Evolutionary conservation across 2,888 invertebrate genomes (phyloP).

Genomic region (Metacarcinus magister): DNA sequence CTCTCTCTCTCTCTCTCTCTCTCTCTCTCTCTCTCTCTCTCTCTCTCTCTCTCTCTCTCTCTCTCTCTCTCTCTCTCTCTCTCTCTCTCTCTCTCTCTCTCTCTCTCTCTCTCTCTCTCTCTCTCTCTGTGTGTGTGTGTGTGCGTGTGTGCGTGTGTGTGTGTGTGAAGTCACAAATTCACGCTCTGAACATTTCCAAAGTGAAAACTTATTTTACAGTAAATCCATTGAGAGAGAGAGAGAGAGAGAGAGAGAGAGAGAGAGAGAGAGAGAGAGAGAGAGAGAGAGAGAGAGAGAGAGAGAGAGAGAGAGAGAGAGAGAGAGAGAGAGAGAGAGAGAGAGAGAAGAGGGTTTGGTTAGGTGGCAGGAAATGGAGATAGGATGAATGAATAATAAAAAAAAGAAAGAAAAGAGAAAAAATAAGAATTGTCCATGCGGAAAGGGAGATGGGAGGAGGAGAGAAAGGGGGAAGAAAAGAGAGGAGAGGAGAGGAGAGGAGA

Average conservation of each 20-base stretch:
- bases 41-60: not conserved
- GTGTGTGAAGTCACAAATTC: not conserved
- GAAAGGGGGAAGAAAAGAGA: not conserved
- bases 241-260: conserved; percentile 32
- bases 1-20: not conserved
- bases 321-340: conserved; percentile 15
- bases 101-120: conserved; percentile 26
- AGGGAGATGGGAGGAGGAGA: not conserved
- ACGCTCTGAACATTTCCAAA: too few relatives aligned
- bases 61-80: conserved; percentile 2
- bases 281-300: not conserved
- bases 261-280: conserved; percentile 32
- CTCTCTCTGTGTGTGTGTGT: not conserved
- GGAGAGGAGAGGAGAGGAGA: not conserved
- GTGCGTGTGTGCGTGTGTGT: not conserved
- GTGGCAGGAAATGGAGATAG: conserved; percentile 4
- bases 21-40: not conserved
- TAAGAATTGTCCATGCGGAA: not conserved
- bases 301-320: conserved; percentile 27
- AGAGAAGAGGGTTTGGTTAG: conserved; percentile 10
- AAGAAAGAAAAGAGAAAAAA: not conserved
- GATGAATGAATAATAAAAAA: not conserved
- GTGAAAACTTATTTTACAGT: too few relatives aligned
- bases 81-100: conserved; percentile 11
- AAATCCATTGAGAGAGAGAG: not conserved